Evolutionary conservation across 2,888 invertebrate genomes (phyloP).

Genomic region (Strigamia maritima): DNA sequence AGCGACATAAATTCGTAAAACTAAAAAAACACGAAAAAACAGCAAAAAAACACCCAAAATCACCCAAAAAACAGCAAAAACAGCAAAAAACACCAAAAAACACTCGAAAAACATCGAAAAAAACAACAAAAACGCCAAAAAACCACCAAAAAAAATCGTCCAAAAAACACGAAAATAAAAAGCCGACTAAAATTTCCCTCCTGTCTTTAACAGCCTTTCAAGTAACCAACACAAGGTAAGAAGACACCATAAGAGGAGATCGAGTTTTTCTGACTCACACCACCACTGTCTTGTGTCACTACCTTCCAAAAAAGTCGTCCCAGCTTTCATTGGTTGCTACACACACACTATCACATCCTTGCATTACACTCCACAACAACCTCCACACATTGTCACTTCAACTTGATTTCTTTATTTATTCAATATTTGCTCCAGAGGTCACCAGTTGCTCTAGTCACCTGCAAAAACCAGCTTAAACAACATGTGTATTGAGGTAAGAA

Average conservation of each 20-base stretch:
- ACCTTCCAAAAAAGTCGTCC: neutral
- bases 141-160: neutral
- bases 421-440: neutral
- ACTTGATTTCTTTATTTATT: neutral
- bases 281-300: neutral
- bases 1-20: neutral
- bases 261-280: neutral
- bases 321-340: neutral
- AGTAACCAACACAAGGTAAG: neutral
- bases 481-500: neutral
- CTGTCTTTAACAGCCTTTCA: neutral
- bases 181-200: neutral
- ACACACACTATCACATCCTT: neutral
- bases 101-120: neutral
- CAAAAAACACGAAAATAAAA: neutral
- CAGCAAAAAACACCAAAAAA: neutral
- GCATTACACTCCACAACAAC: neutral
- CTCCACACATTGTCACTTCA: neutral
- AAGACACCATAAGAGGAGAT: neutral
- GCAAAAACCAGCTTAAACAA: neutral
- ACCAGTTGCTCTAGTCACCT: neutral
- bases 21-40: neutral
- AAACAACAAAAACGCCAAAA: neutral
- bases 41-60: neutral
- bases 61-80: neutral